phyloP scores from a whole-genome alignment of 2,113 vertebrate species.

The Ctenomys sociabilis region DNA sequence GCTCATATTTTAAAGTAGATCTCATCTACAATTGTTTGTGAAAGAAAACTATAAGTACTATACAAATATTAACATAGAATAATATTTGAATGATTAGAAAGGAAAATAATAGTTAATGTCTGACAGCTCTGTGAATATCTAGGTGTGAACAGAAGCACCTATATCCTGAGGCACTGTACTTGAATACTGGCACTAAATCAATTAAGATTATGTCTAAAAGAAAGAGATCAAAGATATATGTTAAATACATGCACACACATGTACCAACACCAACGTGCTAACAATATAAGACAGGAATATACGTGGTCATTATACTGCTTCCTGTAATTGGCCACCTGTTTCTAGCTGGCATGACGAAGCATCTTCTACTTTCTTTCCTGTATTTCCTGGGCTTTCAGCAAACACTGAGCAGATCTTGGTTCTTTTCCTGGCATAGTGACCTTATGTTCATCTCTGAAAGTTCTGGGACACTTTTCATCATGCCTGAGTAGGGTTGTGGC shows the following conservation, averaged over 20 bases:
- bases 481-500: neutral
- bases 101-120: too few relatives aligned
- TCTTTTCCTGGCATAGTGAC: neutral
- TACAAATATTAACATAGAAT: too few relatives aligned
- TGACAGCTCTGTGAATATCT: too few relatives aligned
- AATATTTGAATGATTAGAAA: too few relatives aligned
- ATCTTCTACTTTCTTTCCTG: neutral
- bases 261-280: neutral
- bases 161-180: neutral
- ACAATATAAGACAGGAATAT: neutral
- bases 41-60: too few relatives aligned
- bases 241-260: neutral
- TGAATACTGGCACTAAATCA: neutral
- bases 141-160: neutral
- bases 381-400: neutral
- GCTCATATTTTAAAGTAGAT: too few relatives aligned
- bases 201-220: neutral
- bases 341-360: too few relatives aligned
- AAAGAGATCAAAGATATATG: neutral
- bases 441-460: neutral
- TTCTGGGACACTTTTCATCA: neutral
- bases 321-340: neutral
- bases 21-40: too few relatives aligned
- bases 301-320: neutral
- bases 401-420: neutral